Base-by-base conservation (phyloP, 2,113 vertebrate genomes). In the Tricholaema leucomelas region DNA sequence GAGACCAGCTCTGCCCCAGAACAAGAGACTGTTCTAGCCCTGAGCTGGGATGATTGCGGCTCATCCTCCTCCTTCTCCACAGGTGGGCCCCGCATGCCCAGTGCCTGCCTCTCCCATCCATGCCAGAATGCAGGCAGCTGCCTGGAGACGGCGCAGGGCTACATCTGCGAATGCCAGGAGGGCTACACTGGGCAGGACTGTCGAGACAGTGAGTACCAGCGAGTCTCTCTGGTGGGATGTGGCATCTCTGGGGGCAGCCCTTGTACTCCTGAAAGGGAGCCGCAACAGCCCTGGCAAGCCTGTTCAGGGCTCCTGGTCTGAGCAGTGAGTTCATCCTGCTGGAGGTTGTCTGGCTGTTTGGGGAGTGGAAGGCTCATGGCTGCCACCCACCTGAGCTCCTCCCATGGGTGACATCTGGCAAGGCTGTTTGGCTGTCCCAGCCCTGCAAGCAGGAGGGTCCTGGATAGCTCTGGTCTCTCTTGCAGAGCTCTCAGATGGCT, bases 181-280 rank as follows among this genome's bases (percentile, higher is more conserved):
- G 98, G 99, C 88, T 99, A 98, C 93, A 96, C 93, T 1, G 99
- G 99, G 65, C 96, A 91, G 46, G 95, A 97, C 92, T 99, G 99
- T 93, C 97, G 96, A 92, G 98, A 98, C 82, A 98, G 99, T 99
- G 95, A 92, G 97, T 98, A 87, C 50, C 1, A 0, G 27, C 16
- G 25, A 11, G 2, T n/a, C 31, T 85, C 8, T 2, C 1, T 0
- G 1, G 27, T 38, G 40, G 31, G 42, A 9, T 59, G 30, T 33
- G 71, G 48, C 36, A 19, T 33, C 28, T 35, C 21, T 61, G 16
- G 56, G 74, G 60, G 9, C 48, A 64, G 27, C 56, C 27, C 56
- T 73, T 0, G 0, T 3, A 12, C 80, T 65, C 44, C 35, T 27
- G 17, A 28, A 20, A 54, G 33, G 60, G 50, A 58, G 70, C 50